These are phyloP conservation scores for Teleogryllus occipitalis DNA, from an alignment of 1,140 invertebrate species.

Conservation along the genomic window DNA sequence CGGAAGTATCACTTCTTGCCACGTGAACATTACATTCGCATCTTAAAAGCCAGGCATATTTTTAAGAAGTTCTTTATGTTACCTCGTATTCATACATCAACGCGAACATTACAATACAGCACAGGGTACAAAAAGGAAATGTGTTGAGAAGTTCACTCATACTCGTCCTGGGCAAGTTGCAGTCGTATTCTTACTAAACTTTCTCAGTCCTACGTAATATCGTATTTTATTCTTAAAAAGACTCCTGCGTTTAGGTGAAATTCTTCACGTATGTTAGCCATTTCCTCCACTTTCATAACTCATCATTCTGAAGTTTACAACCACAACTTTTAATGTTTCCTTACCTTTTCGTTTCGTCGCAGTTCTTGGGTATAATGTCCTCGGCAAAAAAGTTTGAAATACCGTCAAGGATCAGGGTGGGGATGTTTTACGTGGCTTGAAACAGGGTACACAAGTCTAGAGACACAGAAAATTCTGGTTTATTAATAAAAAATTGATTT, in stretches of 20 bases:
- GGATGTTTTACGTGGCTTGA: neutral
- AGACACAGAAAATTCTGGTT: conserved; percentile 1
- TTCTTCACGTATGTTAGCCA: neutral
- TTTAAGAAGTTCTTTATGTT: too few species aligned
- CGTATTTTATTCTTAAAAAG: neutral
- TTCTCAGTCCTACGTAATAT: neutral
- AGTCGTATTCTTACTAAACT: too few species aligned
- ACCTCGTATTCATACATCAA: too few species aligned
- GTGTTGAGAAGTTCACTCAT: too few species aligned
- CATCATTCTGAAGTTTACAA: neutral
- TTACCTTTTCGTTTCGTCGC: neutral
- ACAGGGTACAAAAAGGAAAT: too few species aligned
- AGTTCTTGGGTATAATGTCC: neutral
- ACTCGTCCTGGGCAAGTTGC: too few species aligned
- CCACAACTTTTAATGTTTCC: neutral
- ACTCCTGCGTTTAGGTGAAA: neutral
- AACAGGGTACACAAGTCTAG: neutral
- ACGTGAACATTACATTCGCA: too few species aligned
- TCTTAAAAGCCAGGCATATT: too few species aligned
- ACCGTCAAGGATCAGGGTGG: neutral
- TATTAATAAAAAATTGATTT: neutral
- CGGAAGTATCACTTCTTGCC: too few species aligned
- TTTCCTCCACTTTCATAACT: neutral
- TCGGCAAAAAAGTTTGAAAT: neutral
- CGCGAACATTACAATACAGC: too few species aligned